Percentiles rank a stretch among this genome's conserved stretches.
Conservation (phyloP, 2,113 vertebrate species). For the Leptodactylus fuscus region DNA sequence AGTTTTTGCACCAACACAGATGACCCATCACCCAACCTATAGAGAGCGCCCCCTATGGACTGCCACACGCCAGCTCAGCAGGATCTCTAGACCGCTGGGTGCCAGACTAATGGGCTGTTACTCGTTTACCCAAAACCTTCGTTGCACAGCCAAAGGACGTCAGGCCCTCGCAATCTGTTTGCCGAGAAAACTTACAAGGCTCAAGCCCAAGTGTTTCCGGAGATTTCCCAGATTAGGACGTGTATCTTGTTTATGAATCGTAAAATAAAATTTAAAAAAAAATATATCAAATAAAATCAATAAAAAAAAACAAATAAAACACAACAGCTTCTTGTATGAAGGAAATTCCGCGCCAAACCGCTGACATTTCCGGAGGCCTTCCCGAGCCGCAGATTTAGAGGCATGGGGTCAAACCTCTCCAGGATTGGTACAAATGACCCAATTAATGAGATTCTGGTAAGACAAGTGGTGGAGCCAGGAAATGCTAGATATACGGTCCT, state of each 20-base stretch:
- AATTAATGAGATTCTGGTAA: not conserved
- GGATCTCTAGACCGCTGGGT: not conserved
- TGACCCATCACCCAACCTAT: no score
- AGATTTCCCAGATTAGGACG: not conserved
- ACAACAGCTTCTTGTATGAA: not conserved
- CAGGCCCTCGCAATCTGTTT: not conserved
- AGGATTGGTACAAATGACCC: not conserved
- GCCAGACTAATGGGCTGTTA: not conserved
- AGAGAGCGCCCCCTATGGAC: no score
- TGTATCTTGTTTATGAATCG: slow-evolving; percentile 16
- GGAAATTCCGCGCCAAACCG: not conserved
- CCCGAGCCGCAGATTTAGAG: not conserved
- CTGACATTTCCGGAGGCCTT: not conserved
- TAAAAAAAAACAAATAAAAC: not conserved
- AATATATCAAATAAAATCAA: no score
- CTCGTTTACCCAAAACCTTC: no score
- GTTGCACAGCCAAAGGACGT: not conserved
- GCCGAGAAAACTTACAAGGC: not conserved
- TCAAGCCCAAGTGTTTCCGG: not conserved
- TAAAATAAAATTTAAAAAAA: no score
- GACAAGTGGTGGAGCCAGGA: not conserved
- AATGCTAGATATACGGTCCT: slow-evolving; percentile 45
- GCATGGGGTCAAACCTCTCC: not conserved
- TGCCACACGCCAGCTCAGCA: no score
- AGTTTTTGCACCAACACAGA: no score